Conservation (phyloP, 2,797 vertebrate genomes). For the Glyptemys insculpta region DNA sequence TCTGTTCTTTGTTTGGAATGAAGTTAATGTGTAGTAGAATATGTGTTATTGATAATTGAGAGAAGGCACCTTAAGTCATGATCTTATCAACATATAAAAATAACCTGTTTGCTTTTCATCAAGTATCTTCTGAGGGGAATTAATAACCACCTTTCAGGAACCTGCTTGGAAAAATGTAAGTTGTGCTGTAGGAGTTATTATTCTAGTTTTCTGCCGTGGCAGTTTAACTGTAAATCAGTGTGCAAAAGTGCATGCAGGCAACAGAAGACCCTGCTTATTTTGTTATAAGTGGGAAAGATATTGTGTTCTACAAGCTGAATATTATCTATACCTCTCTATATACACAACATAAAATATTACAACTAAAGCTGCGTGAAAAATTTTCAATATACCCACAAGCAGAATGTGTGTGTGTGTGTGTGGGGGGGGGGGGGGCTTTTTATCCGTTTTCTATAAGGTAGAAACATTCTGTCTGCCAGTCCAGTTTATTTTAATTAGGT, state of each 20-base stretch:
- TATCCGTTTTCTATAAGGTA: constrained; percentile 44
- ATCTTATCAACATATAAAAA: constrained; percentile 87
- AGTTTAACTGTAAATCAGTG: constrained; percentile 64
- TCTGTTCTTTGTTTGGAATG: neutral
- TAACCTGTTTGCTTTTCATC: constrained; percentile 86
- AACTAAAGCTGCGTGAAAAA: constrained; percentile 13
- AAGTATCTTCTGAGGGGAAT: constrained; percentile 83
- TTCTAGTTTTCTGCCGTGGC: constrained; percentile 56
- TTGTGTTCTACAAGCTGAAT: constrained; percentile 49
- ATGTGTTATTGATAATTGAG: constrained; percentile 85
- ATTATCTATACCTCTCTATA: constrained; percentile 3
- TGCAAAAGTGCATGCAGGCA: neutral
- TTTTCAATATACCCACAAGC: constrained; percentile 36
- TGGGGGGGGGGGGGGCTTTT: constrained; percentile 17
- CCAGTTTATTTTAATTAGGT: constrained; percentile 69
- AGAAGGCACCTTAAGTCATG: constrained; percentile 81
- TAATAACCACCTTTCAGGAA: constrained; percentile 84
- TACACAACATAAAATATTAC: constrained; percentile 37
- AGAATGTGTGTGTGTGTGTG: constrained; percentile 1
- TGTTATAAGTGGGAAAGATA: constrained; percentile 15
- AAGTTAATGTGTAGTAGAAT: neutral
- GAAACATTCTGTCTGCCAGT: constrained; percentile 54
- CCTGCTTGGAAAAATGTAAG: constrained; percentile 79
- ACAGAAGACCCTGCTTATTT: constrained; percentile 39
- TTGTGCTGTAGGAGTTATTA: constrained; percentile 78